phyloP scores from a whole-genome alignment of 2,113 vertebrate species.

The Neotoma lepida region DNA sequence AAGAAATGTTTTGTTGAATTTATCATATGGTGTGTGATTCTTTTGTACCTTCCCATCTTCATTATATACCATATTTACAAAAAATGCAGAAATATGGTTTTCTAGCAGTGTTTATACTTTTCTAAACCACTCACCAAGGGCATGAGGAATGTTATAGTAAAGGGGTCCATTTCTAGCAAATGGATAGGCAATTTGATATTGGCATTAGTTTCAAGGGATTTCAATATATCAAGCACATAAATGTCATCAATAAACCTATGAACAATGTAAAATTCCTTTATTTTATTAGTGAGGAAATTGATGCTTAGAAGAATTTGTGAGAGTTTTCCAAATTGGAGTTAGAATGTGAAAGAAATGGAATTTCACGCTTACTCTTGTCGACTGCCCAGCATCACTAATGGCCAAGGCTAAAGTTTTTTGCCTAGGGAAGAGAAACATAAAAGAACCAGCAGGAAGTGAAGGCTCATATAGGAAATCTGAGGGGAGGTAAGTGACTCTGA shows the following conservation, averaged over 20 bases:
- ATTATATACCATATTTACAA: constrained; percentile 21
- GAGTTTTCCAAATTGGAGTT: background rate
- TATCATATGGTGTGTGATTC: background rate
- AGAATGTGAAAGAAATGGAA: background rate
- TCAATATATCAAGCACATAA: background rate
- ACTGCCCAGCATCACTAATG: background rate
- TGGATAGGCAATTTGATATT: background rate
- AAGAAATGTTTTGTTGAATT: background rate
- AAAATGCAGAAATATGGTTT: background rate
- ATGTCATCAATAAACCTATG: background rate
- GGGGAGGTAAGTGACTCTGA: background rate
- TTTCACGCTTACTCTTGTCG: background rate
- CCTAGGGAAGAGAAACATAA: background rate
- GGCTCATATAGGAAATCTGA: background rate
- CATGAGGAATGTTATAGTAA: background rate
- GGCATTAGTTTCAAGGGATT: background rate
- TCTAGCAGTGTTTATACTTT: background rate
- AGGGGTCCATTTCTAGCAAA: background rate
- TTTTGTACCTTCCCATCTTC: background rate
- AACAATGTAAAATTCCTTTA: no score
- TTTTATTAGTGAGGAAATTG: background rate
- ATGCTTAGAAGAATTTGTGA: background rate
- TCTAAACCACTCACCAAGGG: background rate
- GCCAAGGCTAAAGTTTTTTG: background rate
- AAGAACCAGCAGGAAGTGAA: background rate